Conservation (phyloP, 1,140 invertebrate species). For the Leguminivora glycinivorella region DNA sequence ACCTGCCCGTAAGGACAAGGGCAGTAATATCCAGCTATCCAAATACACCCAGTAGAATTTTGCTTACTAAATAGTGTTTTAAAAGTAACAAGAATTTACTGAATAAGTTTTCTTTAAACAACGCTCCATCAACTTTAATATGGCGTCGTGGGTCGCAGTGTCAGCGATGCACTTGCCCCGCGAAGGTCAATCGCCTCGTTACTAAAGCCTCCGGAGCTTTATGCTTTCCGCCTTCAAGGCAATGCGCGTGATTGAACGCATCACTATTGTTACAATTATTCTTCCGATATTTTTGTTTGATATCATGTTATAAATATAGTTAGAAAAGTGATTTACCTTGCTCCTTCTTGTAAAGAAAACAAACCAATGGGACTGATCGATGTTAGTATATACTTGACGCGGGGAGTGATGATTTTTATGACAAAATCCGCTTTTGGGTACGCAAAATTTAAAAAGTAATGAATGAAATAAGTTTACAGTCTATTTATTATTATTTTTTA, state of each 20-base stretch:
- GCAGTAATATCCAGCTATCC: too few relatives aligned
- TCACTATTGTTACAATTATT: background rate
- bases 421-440: too few relatives aligned
- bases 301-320: background rate
- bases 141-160: constrained; percentile 4
- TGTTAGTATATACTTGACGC: too few relatives aligned
- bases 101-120: background rate
- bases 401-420: too few relatives aligned
- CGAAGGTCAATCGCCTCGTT: constrained; percentile 38
- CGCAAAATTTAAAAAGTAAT: too few relatives aligned
- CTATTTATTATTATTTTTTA: too few relatives aligned
- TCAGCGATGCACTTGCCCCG: constrained; percentile 26
- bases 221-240: constrained; percentile 23
- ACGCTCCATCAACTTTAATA: background rate
- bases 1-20: too few relatives aligned
- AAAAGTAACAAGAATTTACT: too few relatives aligned
- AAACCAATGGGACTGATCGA: background rate
- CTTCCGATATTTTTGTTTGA: background rate
- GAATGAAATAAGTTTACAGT: too few relatives aligned
- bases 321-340: background rate
- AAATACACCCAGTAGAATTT: too few relatives aligned
- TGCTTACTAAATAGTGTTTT: too few relatives aligned
- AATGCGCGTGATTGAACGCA: constrained; percentile 20
- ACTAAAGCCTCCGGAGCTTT: constrained; percentile 31
- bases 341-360: too few relatives aligned